A percentile compares a stretch with the other conserved stretches of the same genome.
These are phyloP conservation scores for Syngnathus rostellatus DNA, from an alignment of 2,797 vertebrate species.

Conservation along the genomic window DNA sequence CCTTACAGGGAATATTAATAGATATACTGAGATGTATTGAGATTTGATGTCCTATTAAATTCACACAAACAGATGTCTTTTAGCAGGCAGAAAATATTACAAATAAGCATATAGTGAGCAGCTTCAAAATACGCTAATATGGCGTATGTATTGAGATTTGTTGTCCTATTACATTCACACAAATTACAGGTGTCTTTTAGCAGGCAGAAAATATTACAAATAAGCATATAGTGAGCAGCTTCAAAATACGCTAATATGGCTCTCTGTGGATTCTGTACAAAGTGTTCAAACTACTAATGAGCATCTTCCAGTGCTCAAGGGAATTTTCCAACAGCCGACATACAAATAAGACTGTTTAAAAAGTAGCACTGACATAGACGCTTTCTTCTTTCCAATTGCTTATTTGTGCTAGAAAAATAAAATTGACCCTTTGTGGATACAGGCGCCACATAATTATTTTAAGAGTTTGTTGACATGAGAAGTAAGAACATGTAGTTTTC, in stretches of 20 bases:
- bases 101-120: background rate
- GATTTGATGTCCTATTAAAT: background rate
- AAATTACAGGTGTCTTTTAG: background rate
- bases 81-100: background rate
- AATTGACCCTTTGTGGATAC: conserved; percentile 52
- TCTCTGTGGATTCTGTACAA: background rate
- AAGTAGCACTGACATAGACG: conserved; percentile 54
- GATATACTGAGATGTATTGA: background rate
- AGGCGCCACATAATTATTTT: conserved; percentile 67
- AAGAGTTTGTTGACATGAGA: conserved; percentile 51
- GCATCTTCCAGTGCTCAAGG: conserved; percentile 39
- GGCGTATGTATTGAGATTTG: background rate
- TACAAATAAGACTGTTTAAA: conserved; percentile 63
- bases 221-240: background rate
- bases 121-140: background rate
- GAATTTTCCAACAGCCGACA: conserved; percentile 59
- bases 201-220: background rate
- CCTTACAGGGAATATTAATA: background rate
- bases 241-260: background rate
- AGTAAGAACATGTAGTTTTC: conserved; percentile 46
- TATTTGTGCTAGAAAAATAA: conserved; percentile 61
- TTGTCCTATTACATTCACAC: background rate
- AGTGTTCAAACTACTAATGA: conserved; percentile 19
- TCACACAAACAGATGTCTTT: background rate
- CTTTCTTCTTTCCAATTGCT: conserved; percentile 38